Evolutionary conservation across 1,140 invertebrate genomes (phyloP).

Genomic region (Teleopsis dalmanni): DNA sequence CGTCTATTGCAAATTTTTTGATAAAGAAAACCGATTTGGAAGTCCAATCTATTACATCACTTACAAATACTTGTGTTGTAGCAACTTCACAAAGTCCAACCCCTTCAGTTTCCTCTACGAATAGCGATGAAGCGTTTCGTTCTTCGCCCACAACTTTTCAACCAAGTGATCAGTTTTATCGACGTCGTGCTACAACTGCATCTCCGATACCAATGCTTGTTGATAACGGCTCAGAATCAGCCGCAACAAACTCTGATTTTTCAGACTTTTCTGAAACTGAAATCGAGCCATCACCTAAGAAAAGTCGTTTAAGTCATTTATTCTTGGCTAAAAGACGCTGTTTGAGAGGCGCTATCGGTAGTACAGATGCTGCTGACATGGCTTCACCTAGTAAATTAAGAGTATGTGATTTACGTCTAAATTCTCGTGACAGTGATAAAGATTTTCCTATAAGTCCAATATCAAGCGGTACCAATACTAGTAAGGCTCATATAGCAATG

Average conservation of each 20-base stretch:
- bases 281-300: slow-evolving; percentile 63
- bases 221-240: slow-evolving; percentile 49
- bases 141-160: slow-evolving; percentile 37
- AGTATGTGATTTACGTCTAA: slow-evolving; percentile 53
- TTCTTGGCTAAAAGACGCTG: slow-evolving; percentile 46
- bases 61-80: slow-evolving; percentile 44
- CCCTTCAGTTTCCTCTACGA: slow-evolving; percentile 9
- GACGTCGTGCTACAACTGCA: slow-evolving; percentile 38
- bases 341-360: slow-evolving; percentile 45
- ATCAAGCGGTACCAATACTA: neutral
- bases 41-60: slow-evolving; percentile 60
- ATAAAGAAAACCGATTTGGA: slow-evolving; percentile 58
- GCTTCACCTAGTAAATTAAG: slow-evolving; percentile 55
- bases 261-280: slow-evolving; percentile 55
- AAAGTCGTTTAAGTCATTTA: slow-evolving; percentile 49
- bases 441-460: slow-evolving; percentile 40
- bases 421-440: slow-evolving; percentile 50
- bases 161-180: slow-evolving; percentile 39
- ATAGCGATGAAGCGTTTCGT: slow-evolving; percentile 31
- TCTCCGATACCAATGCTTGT: slow-evolving; percentile 48
- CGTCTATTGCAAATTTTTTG: slow-evolving; percentile 63
- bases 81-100: slow-evolving; percentile 22
- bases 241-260: slow-evolving; percentile 45
- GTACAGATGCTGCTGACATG: slow-evolving; percentile 42
- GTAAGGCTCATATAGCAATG: slow-evolving; percentile 10